A percentile compares a stretch with the other conserved stretches of the same genome.
These are phyloP conservation scores for Xenopus laevis DNA, from an alignment of 2,113 vertebrate species.

Conservation along the genomic window DNA sequence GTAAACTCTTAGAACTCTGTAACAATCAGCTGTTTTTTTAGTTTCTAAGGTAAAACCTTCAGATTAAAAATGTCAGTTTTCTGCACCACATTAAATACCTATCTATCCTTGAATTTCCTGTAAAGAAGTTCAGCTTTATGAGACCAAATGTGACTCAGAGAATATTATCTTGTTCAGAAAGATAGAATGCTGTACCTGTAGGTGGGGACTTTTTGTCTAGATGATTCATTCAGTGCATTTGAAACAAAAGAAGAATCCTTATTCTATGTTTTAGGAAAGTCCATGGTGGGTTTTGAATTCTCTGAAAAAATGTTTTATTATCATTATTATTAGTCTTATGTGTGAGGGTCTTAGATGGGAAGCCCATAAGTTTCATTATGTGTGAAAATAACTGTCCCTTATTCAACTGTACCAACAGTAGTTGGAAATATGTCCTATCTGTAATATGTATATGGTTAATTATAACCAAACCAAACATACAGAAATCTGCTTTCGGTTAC, in stretches of 20 bases:
- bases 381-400: no score
- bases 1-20: not conserved
- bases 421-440: no score
- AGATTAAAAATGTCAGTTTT: not conserved
- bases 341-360: no score
- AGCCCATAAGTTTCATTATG: no score
- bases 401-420: no score
- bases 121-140: not conserved
- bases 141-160: not conserved
- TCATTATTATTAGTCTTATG: no score
- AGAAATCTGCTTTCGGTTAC: no score
- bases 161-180: not conserved
- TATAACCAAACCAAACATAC: no score
- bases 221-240: not conserved
- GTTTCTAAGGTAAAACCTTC: not conserved
- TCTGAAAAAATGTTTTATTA: not conserved
- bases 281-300: not conserved
- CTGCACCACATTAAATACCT: not conserved
- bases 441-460: no score
- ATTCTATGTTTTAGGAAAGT: conserved; percentile 11
- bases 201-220: conserved; percentile 31
- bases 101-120: conserved; percentile 12
- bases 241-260: not conserved
- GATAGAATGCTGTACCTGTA: conserved; percentile 1
- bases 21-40: not conserved